Conservation (phyloP, 2,113 vertebrate species). For the Lucifuga dentata region DNA sequence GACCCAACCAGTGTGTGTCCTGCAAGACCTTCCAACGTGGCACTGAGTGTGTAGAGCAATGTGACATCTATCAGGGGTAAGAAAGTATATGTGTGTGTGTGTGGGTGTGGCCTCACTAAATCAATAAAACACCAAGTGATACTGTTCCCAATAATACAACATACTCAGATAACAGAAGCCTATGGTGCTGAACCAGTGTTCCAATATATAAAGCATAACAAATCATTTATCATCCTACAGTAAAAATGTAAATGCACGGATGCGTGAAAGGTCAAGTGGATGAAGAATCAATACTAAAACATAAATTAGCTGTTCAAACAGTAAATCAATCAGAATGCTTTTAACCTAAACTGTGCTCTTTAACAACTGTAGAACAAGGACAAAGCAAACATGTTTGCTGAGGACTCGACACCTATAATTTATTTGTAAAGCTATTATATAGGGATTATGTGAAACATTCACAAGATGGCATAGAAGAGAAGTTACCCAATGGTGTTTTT, state of each 20-base stretch:
- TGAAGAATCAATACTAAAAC: not conserved
- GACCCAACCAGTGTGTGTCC: conserved; percentile 89
- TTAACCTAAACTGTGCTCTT: conserved; percentile 16
- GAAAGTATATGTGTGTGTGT: conserved; percentile 32
- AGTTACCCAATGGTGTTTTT: no score
- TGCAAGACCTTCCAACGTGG: conserved; percentile 88
- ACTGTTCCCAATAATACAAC: conserved; percentile 7
- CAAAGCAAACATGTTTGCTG: not conserved
- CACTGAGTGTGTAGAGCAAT: conserved; percentile 91
- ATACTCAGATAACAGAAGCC: no score
- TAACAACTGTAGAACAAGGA: conserved; percentile 6
- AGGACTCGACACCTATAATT: no score
- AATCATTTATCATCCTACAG: not conserved
- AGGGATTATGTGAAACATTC: no score
- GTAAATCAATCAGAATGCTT: conserved; percentile 35
- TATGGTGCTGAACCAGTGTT: not conserved
- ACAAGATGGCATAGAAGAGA: no score
- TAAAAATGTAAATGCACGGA: not conserved
- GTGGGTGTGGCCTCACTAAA: conserved; percentile 7
- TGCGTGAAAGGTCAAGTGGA: not conserved
- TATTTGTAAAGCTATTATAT: no score
- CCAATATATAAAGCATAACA: not conserved
- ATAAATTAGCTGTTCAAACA: not conserved
- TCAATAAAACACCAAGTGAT: conserved; percentile 17
- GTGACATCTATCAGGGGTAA: conserved; percentile 90